phyloP scores from a whole-genome alignment of 2,888 invertebrate genomes.

The Callyntrura sp. region DNA sequence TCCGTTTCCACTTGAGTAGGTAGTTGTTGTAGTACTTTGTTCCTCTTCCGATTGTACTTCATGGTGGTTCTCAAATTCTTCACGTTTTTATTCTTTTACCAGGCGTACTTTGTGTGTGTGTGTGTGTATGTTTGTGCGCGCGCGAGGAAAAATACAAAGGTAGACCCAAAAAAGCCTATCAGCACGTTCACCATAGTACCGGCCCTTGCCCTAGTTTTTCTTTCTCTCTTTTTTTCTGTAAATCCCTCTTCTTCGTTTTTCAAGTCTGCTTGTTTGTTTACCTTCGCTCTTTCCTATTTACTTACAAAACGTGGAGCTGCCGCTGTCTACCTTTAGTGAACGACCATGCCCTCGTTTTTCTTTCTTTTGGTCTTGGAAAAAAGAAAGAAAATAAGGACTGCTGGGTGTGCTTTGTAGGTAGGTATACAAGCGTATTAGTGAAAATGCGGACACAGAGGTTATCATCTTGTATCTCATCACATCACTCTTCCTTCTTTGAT shows the following conservation, averaged over 20 bases:
- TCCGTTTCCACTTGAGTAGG: conserved; percentile 45
- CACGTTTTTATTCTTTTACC: conserved; percentile 13
- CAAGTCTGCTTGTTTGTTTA: conserved; percentile 24
- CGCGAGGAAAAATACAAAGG: neutral
- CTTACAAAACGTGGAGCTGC: neutral
- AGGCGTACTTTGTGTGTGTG: conserved; percentile 32
- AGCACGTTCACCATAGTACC: neutral
- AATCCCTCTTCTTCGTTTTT: neutral
- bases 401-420: neutral
- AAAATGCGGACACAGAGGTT: conserved; percentile 33
- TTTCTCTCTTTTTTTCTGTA: neutral
- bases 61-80: conserved; percentile 3
- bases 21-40: conserved; percentile 5
- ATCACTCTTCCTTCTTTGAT: neutral
- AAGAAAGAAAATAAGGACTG: neutral
- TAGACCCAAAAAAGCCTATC: conserved; percentile 14
- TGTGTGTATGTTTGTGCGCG: too few relatives aligned
- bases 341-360: conserved; percentile 21
- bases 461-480: conserved; percentile 50
- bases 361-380: neutral
- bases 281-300: conserved; percentile 8
- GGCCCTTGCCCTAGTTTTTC: conserved; percentile 61
- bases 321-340: neutral
- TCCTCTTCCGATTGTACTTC: neutral
- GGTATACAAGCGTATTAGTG: conserved; percentile 57